A percentile compares a stretch with the other conserved stretches of the same genome.
Conservation (phyloP, 2,888 invertebrate genomes). For the Incurvaria masculella region DNA sequence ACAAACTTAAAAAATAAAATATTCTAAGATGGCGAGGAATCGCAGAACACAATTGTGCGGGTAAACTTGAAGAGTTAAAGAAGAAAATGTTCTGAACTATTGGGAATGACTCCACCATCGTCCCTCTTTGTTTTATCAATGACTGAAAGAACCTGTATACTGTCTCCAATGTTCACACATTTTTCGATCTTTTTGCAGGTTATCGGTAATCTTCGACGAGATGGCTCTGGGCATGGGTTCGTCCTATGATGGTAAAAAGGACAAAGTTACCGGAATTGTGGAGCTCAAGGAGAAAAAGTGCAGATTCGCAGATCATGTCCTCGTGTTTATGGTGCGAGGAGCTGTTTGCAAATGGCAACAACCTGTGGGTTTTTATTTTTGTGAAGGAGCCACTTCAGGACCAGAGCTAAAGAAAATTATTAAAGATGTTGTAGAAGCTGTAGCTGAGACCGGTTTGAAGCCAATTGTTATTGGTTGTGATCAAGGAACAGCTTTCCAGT, state of each 20-base stretch:
- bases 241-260: not conserved
- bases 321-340: slow-evolving; percentile 5
- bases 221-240: not conserved
- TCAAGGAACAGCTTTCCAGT: no score
- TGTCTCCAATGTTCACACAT: no score
- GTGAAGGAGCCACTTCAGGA: slow-evolving; percentile 6
- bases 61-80: no score
- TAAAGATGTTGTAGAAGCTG: not conserved
- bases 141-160: no score
- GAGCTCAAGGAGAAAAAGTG: not conserved
- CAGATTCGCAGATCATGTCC: slow-evolving; percentile 6
- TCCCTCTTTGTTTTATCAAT: no score
- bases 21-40: no score
- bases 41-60: no score
- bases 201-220: slow-evolving; percentile 3
- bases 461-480: not conserved
- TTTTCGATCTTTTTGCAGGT: no score
- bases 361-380: slow-evolving; percentile 5
- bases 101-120: no score
- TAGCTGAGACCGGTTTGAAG: not conserved
- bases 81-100: no score
- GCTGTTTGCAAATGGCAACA: slow-evolving; percentile 8
- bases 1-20: no score
- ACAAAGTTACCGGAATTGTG: slow-evolving; percentile 5
- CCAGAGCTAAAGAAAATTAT: not conserved